Conservation (phyloP, 2,888 invertebrate genomes). For the Hymenopus coronatus region DNA sequence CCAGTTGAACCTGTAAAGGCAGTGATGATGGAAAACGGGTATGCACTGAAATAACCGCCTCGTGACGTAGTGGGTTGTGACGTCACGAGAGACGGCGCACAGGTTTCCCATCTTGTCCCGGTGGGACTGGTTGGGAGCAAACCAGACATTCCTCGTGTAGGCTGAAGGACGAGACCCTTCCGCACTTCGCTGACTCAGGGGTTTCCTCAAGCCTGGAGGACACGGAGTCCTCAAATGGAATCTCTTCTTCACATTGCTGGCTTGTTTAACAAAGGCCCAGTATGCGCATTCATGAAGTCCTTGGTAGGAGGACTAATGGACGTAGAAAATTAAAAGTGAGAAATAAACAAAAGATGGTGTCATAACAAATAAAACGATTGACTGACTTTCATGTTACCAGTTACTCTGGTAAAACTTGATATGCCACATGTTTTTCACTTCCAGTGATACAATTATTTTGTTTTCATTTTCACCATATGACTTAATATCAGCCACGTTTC, state of each 20-base stretch:
- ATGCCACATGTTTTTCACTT: too few species aligned
- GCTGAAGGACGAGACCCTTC: neutral
- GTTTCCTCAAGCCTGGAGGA: neutral
- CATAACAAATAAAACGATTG: too few species aligned
- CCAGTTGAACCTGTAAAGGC: neutral
- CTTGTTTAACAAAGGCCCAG: too few species aligned
- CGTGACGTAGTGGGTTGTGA: neutral
- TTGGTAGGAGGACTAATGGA: too few species aligned
- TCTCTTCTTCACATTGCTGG: neutral
- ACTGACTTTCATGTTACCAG: too few species aligned
- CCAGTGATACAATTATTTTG: too few species aligned
- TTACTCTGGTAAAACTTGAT: too few species aligned
- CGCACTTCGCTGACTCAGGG: neutral
- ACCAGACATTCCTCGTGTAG: neutral
- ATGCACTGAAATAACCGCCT: neutral
- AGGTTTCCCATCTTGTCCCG: neutral
- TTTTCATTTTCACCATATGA: too few species aligned
- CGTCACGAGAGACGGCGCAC: neutral
- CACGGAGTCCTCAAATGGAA: neutral
- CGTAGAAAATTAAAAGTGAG: too few species aligned
- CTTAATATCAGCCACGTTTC: too few species aligned
- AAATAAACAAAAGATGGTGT: too few species aligned
- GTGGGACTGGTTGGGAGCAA: neutral
- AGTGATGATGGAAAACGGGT: constrained; percentile 4
- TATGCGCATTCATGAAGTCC: too few species aligned